Evolutionary conservation across 2,797 vertebrate species (phyloP), one percentile per base, ranked within the genome.

Genomic region (Epinephelus coioides): DNA sequence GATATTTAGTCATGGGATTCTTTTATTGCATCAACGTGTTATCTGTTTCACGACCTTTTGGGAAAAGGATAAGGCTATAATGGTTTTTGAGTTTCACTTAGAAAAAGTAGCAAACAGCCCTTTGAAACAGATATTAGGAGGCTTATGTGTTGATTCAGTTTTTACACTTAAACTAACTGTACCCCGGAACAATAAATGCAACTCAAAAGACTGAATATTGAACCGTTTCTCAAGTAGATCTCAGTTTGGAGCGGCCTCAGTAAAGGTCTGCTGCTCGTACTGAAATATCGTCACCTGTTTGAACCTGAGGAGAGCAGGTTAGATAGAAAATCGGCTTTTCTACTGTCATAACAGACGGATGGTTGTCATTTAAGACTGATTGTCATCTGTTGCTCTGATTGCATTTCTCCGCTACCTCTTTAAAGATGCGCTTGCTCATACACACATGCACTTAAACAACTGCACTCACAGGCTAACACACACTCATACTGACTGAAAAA

Each of bases 391-490:
- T 64, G 74, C 83, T 92, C 79, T 79, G 80, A 84, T 84, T 70
- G 59, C 69, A 54, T 90, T 87, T 89, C 86, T 94, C 81, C 87
- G 92, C 94, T 94, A 94, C 93, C 93, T 94, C 94, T 92, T 88
- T 81, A 73, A 91, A 86, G 81, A 79, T 78, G 83, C 57, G 83
- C 92, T 89, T 89, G 79, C 73, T 88, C 79, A 59, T 11, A 75
- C 68, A 83, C 87, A 83, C 82, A 84, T 38, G 49, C 86, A 88
- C 85, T 68, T 65, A 64, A 73, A 81, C 76, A 25, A 46, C 76
- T 61, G 68, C 73, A 62, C 74, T 75, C 70, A 81, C 81, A 77
- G 21, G 62, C 47, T 2, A 79, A 86, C 72, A 72, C 9, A 54
- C 59, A 79, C 60, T 47, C 46, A 73, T 12, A 44, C 54, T 11